phyloP scores from a whole-genome alignment of 2,113 vertebrate species.

The Grammomys dolichurus region DNA sequence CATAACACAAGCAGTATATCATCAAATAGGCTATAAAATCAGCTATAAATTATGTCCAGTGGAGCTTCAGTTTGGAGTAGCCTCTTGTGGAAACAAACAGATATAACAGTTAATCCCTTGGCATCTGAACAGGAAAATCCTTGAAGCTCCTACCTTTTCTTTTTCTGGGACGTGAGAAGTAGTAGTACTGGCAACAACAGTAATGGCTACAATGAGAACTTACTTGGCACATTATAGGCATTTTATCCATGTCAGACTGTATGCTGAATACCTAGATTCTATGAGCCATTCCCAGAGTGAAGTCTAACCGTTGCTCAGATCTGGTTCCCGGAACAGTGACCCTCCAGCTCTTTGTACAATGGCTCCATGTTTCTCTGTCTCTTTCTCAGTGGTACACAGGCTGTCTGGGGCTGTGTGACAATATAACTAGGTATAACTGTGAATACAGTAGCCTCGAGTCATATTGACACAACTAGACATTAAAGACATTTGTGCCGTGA shows the following conservation, averaged over 20 bases:
- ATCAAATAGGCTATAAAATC: background rate
- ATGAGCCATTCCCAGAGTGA: background rate
- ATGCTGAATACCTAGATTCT: background rate
- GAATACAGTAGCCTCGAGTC: background rate
- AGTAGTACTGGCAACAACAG: slow-evolving; percentile 52
- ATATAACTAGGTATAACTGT: background rate
- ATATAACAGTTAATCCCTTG: background rate
- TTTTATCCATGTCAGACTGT: slow-evolving; percentile 3
- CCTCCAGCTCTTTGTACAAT: slow-evolving; percentile 22
- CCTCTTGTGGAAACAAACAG: slow-evolving; percentile 39
- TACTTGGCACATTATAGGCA: background rate
- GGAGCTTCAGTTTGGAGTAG: background rate
- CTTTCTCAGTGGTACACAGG: background rate
- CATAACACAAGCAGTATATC: background rate
- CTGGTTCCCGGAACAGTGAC: background rate
- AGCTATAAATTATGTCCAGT: slow-evolving; percentile 15
- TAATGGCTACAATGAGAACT: slow-evolving; percentile 7
- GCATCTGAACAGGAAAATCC: slow-evolving; percentile 14
- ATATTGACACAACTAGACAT: slow-evolving; percentile 9
- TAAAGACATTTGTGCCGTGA: slow-evolving; percentile 6
- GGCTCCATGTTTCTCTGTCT: slow-evolving; percentile 15
- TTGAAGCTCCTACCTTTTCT: background rate
- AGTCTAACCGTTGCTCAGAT: background rate
- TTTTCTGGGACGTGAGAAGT: background rate
- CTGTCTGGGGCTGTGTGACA: slow-evolving; percentile 13